These are phyloP conservation scores for Bombus picipes DNA, from an alignment of 1,140 invertebrate species.

Conservation along the genomic window DNA sequence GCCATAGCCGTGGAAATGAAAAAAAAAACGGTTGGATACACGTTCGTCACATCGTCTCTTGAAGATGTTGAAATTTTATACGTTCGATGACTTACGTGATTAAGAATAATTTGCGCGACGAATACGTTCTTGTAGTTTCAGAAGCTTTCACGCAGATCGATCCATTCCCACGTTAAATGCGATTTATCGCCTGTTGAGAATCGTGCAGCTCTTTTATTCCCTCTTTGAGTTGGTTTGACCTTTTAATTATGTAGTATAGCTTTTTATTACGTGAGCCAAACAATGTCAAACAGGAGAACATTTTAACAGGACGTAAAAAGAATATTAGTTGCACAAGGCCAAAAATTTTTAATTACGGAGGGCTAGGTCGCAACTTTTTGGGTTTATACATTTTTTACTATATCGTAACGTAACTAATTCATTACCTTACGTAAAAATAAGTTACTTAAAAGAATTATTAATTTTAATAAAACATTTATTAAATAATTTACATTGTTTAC, in stretches of 20 bases:
- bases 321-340: background rate
- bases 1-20: background rate
- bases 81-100: too few relatives aligned
- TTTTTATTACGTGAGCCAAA: too few relatives aligned
- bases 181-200: background rate
- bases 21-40: slow-evolving; percentile 1
- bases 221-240: background rate
- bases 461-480: background rate
- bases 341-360: background rate
- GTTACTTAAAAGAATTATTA: background rate
- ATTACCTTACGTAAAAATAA: background rate
- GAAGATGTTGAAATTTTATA: slow-evolving; percentile 24
- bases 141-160: background rate
- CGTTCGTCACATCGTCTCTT: background rate
- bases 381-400: background rate
- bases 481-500: background rate
- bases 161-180: background rate
- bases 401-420: background rate
- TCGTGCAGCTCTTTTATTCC: background rate
- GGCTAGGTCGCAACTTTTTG: background rate
- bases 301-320: background rate
- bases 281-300: too few relatives aligned
- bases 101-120: background rate
- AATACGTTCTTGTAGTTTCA: background rate
- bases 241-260: background rate